These are phyloP conservation scores for Sardina pilchardus DNA, from an alignment of 2,113 vertebrate genomes.

Conservation along the genomic window DNA sequence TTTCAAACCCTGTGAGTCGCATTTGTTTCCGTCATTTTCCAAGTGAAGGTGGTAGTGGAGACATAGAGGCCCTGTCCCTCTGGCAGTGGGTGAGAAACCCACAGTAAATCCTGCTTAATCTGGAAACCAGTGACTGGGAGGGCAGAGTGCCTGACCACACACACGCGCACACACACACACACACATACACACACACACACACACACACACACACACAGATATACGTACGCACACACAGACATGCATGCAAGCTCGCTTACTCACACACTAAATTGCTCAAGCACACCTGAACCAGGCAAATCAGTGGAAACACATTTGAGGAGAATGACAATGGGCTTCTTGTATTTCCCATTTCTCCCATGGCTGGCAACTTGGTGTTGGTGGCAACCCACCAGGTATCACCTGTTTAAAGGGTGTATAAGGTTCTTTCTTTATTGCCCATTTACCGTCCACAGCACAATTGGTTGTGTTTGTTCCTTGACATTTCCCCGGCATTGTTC, in stretches of 20 bases:
- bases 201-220: not conserved
- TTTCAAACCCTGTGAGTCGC: conserved; percentile 3
- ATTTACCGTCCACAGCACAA: conserved; percentile 16
- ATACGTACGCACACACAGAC: not conserved
- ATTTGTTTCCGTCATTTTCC: conserved; percentile 16
- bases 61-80: not conserved
- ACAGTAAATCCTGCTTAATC: conserved; percentile 9
- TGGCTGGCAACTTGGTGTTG: not conserved
- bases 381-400: conserved; percentile 24
- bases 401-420: conserved; percentile 27
- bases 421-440: conserved; percentile 8
- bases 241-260: not conserved
- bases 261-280: not conserved
- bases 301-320: not conserved
- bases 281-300: not conserved
- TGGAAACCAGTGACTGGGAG: conserved; percentile 13
- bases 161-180: not conserved
- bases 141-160: not conserved
- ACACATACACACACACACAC: not conserved
- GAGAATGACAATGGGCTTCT: not conserved
- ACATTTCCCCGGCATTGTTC: conserved; percentile 18
- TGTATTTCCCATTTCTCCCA: not conserved
- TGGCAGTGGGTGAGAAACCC: not conserved
- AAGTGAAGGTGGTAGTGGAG: not conserved
- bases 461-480: conserved; percentile 24